Evolutionary conservation across 2,888 invertebrate species (phyloP).

Genomic region (Cataglyphis rosenhaueri): DNA sequence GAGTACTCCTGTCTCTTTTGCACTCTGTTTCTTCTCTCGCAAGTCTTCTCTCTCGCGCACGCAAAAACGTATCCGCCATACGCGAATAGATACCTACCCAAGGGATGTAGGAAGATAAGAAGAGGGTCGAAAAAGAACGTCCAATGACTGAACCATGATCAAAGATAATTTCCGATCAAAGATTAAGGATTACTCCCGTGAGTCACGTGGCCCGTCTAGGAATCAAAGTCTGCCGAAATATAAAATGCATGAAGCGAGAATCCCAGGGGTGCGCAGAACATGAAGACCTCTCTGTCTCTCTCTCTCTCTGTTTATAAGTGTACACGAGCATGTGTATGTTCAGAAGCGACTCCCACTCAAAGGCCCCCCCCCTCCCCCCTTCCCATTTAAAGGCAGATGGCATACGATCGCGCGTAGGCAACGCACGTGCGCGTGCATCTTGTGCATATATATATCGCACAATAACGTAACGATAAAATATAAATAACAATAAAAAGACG

Average conservation of each 20-base stretch:
- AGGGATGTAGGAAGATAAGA: slow-evolving; percentile 61
- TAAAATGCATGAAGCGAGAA: slow-evolving; percentile 84
- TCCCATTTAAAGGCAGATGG: slow-evolving; percentile 27
- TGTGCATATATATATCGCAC: slow-evolving; percentile 30
- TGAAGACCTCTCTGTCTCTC: slow-evolving; percentile 31
- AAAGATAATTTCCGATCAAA: slow-evolving; percentile 84
- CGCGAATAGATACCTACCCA: slow-evolving; percentile 37
- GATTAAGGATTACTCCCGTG: slow-evolving; percentile 82
- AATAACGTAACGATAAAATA: slow-evolving; percentile 38
- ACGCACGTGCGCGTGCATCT: slow-evolving; percentile 31
- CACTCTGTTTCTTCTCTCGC: background rate
- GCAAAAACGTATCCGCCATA: slow-evolving; percentile 29
- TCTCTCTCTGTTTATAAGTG: slow-evolving; percentile 24
- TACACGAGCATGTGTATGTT: slow-evolving; percentile 35
- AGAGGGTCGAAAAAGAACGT: slow-evolving; percentile 54
- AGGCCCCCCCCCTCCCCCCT: too few species aligned
- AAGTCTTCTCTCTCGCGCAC: slow-evolving; percentile 1
- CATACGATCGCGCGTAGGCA: slow-evolving; percentile 56
- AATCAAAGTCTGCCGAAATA: slow-evolving; percentile 84
- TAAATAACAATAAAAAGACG: background rate
- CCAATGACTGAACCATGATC: slow-evolving; percentile 78
- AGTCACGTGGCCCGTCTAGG: slow-evolving; percentile 76
- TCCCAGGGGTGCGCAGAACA: slow-evolving; percentile 72
- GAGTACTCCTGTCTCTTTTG: background rate
- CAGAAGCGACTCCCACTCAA: slow-evolving; percentile 40